Percentiles rank a stretch among this genome's conserved stretches.
phyloP scores from a whole-genome alignment of 2,888 invertebrate species.

The Prosopocoilus inquinatus region DNA sequence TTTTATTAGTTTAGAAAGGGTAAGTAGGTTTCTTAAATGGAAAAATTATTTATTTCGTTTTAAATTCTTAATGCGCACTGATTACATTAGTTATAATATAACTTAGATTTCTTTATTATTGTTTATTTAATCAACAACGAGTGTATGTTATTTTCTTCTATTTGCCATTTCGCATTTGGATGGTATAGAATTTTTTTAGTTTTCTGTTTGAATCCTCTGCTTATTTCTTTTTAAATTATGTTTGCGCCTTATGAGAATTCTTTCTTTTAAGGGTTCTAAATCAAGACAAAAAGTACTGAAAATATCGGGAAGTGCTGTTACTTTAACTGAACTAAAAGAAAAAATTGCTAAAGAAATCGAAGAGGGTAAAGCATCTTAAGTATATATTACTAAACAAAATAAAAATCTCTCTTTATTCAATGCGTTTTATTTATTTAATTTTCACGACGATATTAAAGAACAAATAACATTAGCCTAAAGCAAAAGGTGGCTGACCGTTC shows the following conservation, averaged over 20 bases:
- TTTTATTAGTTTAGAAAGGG: constrained; percentile 62
- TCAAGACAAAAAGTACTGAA: constrained; percentile 27
- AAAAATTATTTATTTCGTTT: too few species aligned
- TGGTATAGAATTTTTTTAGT: too few species aligned
- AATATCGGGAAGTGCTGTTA: constrained; percentile 5
- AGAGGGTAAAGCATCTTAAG: neutral
- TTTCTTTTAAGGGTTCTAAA: constrained; percentile 27
- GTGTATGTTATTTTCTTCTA: too few species aligned
- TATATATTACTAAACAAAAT: neutral
- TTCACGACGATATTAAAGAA: neutral
- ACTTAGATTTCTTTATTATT: neutral
- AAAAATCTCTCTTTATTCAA: neutral
- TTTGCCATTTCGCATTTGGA: too few species aligned
- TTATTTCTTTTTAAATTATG: neutral
- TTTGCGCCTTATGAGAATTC: neutral
- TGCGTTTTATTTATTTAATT: neutral
- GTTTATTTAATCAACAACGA: too few species aligned
- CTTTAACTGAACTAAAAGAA: constrained; percentile 5
- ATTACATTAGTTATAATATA: neutral
- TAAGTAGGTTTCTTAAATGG: constrained; percentile 15
- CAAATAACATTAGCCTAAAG: too few species aligned
- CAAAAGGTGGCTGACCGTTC: constrained; percentile 54
- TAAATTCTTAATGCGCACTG: neutral
- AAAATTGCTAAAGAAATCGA: constrained; percentile 12
- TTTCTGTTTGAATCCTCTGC: too few species aligned